These are phyloP conservation scores for Sebastes oblongus DNA, from an alignment of 2,797 vertebrate species.

Conservation along the genomic window DNA sequence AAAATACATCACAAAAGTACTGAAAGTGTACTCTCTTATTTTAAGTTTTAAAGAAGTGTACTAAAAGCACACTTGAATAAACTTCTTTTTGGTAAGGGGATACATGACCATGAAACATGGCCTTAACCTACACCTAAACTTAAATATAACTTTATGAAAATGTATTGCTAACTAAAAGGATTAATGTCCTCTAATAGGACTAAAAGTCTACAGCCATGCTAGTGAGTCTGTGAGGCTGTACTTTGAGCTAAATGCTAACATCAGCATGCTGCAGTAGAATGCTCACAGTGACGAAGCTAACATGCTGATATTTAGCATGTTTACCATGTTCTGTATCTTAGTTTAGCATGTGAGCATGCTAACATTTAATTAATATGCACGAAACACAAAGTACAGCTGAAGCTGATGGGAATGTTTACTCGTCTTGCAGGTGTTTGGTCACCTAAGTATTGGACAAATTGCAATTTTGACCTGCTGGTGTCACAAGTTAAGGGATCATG, in stretches of 20 bases:
- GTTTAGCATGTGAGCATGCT: no score
- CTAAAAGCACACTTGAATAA: rapidly evolving
- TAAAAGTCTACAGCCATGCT: neutral
- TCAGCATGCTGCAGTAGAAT: neutral
- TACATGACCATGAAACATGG: neutral
- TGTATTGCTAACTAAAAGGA: neutral
- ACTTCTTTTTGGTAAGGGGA: no score
- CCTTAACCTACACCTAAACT: neutral
- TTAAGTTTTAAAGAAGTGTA: no score
- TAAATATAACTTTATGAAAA: neutral
- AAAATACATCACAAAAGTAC: no score
- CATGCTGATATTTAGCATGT: neutral
- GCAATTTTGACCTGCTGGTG: neutral
- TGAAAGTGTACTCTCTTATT: no score
- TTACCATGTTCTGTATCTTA: no score
- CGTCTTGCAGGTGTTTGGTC: neutral
- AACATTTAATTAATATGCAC: no score
- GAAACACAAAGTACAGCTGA: no score
- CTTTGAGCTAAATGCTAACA: neutral
- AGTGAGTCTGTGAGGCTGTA: neutral
- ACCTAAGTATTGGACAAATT: neutral
- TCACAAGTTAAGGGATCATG: neutral
- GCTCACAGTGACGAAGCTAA: neutral
- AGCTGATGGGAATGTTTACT: no score
- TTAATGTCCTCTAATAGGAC: neutral